Conservation (phyloP, 64 coral and sea anemone genomes). For the Montipora foliosa region DNA sequence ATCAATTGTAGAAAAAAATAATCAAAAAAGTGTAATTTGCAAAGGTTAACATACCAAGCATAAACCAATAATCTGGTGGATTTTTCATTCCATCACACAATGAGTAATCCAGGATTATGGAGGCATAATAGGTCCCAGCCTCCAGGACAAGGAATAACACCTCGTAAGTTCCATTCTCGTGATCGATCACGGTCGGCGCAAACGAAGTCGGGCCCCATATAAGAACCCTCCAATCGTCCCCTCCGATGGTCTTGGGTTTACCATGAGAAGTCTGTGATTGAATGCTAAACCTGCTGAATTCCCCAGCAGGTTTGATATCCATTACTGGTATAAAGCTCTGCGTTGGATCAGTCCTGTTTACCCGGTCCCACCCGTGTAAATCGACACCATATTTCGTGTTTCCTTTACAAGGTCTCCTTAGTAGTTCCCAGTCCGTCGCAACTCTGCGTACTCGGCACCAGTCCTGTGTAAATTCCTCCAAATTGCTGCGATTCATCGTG, state of each 20-base stretch:
- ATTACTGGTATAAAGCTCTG: conserved; percentile 75
- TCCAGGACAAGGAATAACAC: conserved; percentile 83
- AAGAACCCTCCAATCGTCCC: conserved; percentile 76
- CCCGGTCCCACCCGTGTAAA: not conserved
- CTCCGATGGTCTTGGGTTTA: conserved; percentile 37
- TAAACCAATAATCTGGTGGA: conserved; percentile 72
- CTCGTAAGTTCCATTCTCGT: conserved; percentile 84
- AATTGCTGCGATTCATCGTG: conserved; percentile 66
- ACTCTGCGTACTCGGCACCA: conserved; percentile 73
- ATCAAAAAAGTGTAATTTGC: not conserved
- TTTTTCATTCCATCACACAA: conserved; percentile 76
- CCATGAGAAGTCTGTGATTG: conserved; percentile 77
- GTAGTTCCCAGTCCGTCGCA: conserved; percentile 57
- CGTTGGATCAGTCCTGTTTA: conserved; percentile 72
- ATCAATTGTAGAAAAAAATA: too few species aligned
- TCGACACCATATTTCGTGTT: conserved; percentile 24
- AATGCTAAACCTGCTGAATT: conserved; percentile 85
- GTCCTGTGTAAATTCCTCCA: conserved; percentile 72
- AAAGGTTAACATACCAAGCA: conserved; percentile 53
- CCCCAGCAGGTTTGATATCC: conserved; percentile 72
- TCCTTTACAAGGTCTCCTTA: conserved; percentile 45
- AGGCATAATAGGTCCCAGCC: conserved; percentile 70
- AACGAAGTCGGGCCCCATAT: conserved; percentile 69
- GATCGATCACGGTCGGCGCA: conserved; percentile 79
- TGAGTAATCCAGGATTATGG: conserved; percentile 74